Evolutionary conservation across 2,888 invertebrate species (phyloP), one percentile per base, ranked within the genome.

Genomic region (Actias luna): DNA sequence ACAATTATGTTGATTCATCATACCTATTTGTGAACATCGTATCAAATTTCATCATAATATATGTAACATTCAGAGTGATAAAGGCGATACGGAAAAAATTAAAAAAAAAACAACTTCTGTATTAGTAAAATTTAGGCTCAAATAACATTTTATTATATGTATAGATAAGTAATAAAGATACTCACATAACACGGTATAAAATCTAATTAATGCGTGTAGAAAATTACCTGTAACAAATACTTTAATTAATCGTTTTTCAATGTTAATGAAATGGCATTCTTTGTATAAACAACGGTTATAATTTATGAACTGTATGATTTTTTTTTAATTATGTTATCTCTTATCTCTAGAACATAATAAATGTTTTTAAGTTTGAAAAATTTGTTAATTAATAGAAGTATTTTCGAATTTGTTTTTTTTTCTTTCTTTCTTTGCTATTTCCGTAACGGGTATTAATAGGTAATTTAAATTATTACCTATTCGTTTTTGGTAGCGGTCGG

Each of bases 201-300:
- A 29, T 29, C 7, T 29, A 29, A 55, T 55, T 29, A 55, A 29
- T 8, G 55, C 31, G 29, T 10, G 8, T 39, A 22, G 59, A 42
- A 25, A 50, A 31, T 61, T 69, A 69, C 70, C 67, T 69, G 67
- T 60, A 67, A 69, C 58, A 60, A 63, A 65, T 64, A 29, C 36
- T 57, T 25, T 42, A 35, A 25, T 46, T 33, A 52, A 36, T 61
- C n/a, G 39, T 31, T 62, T 22, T 25, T 50, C 5, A n/a, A 61
- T 58, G 61, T 55, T 7, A 63, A 58, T 64, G 59, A 58, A 46
- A 22, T 18, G 46, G 22, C 46, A 46, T 46, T 46, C 46, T 50
- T 12, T 25, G 3, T 25, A 50, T 50, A 12, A 25, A 25, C 7
- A 50, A 50, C 46, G 22, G 22, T 22, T 12, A 50, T 50, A 25